Evolutionary conservation across 92 coral and sea anemone species (phyloP), one percentile per base, ranked within the genome.

Genomic region (Heteractis magnifica): DNA sequence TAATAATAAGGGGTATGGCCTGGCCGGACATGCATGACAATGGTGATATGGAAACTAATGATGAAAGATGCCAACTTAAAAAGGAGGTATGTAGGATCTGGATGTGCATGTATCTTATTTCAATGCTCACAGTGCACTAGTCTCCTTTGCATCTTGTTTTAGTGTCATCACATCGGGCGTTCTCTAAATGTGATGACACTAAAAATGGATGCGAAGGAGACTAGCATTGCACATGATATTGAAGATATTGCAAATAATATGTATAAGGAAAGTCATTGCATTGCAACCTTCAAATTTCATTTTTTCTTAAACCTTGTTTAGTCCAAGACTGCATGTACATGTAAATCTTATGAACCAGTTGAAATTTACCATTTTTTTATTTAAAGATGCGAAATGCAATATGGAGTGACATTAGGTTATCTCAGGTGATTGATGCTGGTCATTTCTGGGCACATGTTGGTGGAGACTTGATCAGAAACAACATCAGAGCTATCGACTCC

Each of bases 361-460:
- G 6, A 62, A 3, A 4, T 62, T n/a, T 4, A 18, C 7, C 5
- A n/a, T n/a, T 16, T 5, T 23, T 23, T 21, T 8, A 23, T 26
- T 10, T 68, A 5, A 6, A 52, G 50, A 76, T 41, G 55, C 52
- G 62, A 34, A 83, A 75, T 18, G 10, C 48, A 18, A 76, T 82
- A 4, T 93, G 99, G 99, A 87, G 88, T 49, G 99, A 96, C 50
- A 75, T 96, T 21, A 83, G 48, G 5, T 90, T 94, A 52, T 84
- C 91, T 49, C 90, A 94, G 18, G 97, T 96, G 49, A 86, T 92
- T 75, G 98, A 96, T 84, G 98, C 96, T 48, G 94, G 98, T 60
- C 99, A 94, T 68, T 96, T 96, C 77, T 96, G 99, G 99, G 99
- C 98, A 15, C 97, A 94, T 55, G 90, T 96, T 49, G 99, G 99